A percentile compares a stretch with the other conserved stretches of the same genome.
Evolutionary conservation across 2,888 invertebrate species (phyloP).

Genomic region (Tribolium freemani): DNA sequence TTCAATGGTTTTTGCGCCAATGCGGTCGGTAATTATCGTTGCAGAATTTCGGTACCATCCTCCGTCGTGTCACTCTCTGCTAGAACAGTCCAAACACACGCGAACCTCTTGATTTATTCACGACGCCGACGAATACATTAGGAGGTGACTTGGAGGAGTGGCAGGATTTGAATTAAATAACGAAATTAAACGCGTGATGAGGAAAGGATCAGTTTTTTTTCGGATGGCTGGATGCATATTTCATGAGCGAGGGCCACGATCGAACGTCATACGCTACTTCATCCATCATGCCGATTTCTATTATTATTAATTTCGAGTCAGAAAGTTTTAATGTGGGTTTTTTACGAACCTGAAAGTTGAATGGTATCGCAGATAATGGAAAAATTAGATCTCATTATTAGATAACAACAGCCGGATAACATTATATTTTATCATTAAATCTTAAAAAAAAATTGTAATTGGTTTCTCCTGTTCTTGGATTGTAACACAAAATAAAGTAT

Average conservation of each 20-base stretch:
- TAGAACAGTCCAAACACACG: conserved; percentile 12
- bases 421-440: too few relatives aligned
- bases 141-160: conserved; percentile 25
- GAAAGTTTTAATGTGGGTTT: conserved; percentile 8
- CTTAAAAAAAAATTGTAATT: too few relatives aligned
- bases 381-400: too few relatives aligned
- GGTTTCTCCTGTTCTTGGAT: too few relatives aligned
- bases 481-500: too few relatives aligned
- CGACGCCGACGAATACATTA: conserved; percentile 16
- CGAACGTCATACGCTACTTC: conserved; percentile 9
- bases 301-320: conserved; percentile 9
- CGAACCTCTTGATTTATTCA: conserved; percentile 31
- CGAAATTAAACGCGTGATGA: conserved; percentile 19
- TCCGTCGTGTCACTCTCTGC: background rate
- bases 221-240: conserved; percentile 11
- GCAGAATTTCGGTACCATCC: conserved; percentile 18
- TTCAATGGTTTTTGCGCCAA: background rate
- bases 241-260: conserved; percentile 10
- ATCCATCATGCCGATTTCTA: conserved; percentile 23
- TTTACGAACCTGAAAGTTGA: background rate
- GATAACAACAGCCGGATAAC: background rate
- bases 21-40: conserved; percentile 17
- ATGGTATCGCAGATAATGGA: background rate
- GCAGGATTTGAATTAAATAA: conserved; percentile 27
- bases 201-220: conserved; percentile 13